A percentile compares a stretch with the other conserved stretches of the same genome.
These are phyloP conservation scores for Turnix velox DNA, from an alignment of 2,113 vertebrate genomes.

Conservation along the genomic window DNA sequence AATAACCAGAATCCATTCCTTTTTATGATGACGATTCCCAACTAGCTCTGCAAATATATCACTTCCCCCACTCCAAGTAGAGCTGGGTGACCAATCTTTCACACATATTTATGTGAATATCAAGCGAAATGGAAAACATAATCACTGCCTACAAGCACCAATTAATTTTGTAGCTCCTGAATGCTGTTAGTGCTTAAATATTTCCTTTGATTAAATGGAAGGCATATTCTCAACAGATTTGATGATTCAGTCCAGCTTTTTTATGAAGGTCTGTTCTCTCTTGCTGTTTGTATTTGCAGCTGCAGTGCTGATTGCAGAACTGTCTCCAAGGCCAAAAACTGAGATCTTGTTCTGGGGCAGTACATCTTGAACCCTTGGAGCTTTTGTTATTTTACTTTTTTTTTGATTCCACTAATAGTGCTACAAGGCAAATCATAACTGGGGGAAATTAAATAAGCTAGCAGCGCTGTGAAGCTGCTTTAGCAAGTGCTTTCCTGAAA, in stretches of 20 bases:
- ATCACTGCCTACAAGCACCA: not conserved
- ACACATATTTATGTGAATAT: not conserved
- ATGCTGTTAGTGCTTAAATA: conserved; percentile 32
- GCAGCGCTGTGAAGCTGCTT: not conserved
- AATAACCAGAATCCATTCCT: not conserved
- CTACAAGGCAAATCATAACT: not conserved
- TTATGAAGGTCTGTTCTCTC: not conserved
- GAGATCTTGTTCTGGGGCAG: not conserved
- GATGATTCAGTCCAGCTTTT: conserved; percentile 49
- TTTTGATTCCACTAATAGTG: not conserved
- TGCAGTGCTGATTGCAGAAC: not conserved
- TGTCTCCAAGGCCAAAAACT: not conserved
- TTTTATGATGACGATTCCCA: not conserved
- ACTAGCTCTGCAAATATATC: not conserved
- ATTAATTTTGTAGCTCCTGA: conserved; percentile 52
- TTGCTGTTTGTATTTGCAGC: conserved; percentile 13
- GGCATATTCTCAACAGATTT: conserved; percentile 39
- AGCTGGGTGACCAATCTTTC: not conserved
- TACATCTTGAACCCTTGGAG: not conserved
- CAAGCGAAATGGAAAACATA: conserved; percentile 40
- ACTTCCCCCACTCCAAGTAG: not conserved
- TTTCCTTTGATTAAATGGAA: conserved; percentile 51
- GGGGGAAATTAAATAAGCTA: not conserved
- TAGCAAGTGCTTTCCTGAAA: not conserved
- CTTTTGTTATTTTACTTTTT: not conserved